phyloP scores from a whole-genome alignment of 2,113 vertebrate genomes.

The Zootoca vivipara region DNA sequence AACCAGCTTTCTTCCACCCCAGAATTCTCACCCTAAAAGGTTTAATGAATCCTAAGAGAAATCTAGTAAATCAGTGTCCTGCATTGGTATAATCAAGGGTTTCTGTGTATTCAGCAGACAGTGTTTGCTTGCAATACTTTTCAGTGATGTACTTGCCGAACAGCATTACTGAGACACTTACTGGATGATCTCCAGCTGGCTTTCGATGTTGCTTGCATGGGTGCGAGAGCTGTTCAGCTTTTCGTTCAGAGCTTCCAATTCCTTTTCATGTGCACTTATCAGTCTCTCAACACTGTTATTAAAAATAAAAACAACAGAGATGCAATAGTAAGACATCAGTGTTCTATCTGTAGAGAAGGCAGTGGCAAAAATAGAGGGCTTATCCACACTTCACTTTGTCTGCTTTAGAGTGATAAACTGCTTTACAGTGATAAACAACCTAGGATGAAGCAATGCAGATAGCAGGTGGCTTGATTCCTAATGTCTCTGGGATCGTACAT shows the following conservation, averaged over 20 bases:
- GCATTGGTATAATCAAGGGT: background rate
- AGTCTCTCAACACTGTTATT: constrained; percentile 68
- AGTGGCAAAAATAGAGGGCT: background rate
- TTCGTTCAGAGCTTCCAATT: constrained; percentile 77
- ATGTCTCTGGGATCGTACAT: too few relatives aligned
- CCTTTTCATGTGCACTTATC: constrained; percentile 72
- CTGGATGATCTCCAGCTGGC: constrained; percentile 74
- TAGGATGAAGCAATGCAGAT: background rate
- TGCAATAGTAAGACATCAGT: background rate
- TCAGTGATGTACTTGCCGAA: constrained; percentile 54
- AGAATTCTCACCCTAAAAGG: background rate
- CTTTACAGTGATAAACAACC: background rate
- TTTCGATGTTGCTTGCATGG: constrained; percentile 56
- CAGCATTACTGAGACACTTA: constrained; percentile 38
- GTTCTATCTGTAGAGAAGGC: too few relatives aligned
- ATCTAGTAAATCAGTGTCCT: background rate
- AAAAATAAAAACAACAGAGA: background rate
- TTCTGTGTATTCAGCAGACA: rapidly evolving
- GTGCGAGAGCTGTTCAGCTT: constrained; percentile 65
- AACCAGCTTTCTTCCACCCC: background rate
- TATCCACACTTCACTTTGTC: too few relatives aligned
- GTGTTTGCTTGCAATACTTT: background rate
- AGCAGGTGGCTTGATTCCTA: background rate
- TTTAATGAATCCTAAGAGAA: background rate
- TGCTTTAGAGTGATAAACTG: background rate